A percentile compares a stretch with the other conserved stretches of the same genome.
Conservation (phyloP, 2,113 vertebrate species). For the Periophthalmus modestus region DNA sequence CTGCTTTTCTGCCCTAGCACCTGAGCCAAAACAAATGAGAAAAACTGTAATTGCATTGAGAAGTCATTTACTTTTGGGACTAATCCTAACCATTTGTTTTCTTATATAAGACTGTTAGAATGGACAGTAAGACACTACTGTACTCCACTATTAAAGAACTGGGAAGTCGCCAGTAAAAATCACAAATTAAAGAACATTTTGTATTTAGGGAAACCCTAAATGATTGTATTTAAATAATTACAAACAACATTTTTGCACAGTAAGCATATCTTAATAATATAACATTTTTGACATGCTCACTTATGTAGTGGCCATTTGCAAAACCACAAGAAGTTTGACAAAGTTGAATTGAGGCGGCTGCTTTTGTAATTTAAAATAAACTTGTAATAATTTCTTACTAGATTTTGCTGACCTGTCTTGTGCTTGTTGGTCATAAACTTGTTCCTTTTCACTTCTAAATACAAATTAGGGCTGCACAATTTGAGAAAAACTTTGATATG, state of each 20-base stretch:
- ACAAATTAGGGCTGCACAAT: too few relatives aligned
- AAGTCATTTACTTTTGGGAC: background rate
- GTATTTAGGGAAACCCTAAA: background rate
- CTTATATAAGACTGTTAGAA: background rate
- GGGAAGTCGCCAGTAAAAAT: background rate
- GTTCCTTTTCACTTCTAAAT: too few relatives aligned
- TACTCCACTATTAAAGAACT: background rate
- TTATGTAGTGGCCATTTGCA: background rate
- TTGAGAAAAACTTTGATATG: too few relatives aligned
- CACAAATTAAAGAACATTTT: background rate
- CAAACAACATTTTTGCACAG: too few relatives aligned
- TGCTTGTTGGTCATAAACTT: background rate
- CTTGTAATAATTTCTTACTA: background rate
- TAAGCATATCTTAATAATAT: background rate
- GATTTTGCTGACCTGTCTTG: background rate
- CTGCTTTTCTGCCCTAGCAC: background rate
- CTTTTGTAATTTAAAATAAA: constrained; percentile 25
- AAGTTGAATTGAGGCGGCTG: constrained; percentile 1
- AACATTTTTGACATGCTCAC: background rate
- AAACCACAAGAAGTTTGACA: background rate
- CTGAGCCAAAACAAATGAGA: background rate
- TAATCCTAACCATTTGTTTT: background rate
- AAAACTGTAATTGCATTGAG: background rate
- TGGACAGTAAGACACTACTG: background rate
- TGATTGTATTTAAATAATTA: background rate